Percentiles rank a stretch among this genome's conserved stretches.
These are phyloP conservation scores for Exephanes ischioxanthus DNA, from an alignment of 2,888 invertebrate genomes.

Conservation along the genomic window DNA sequence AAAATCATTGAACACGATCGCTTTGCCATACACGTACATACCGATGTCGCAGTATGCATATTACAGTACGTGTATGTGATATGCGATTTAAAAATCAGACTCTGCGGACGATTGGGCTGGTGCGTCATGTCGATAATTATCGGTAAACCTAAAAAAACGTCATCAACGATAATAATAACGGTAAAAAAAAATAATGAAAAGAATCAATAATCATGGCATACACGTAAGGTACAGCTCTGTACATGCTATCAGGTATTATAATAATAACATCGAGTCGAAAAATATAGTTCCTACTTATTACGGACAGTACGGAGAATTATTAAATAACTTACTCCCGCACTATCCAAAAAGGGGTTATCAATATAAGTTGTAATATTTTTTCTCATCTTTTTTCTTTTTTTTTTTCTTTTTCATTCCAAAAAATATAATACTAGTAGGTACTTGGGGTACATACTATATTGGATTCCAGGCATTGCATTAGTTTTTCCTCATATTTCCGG, in stretches of 20 bases:
- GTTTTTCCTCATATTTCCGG: not conserved
- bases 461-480: slow-evolving; percentile 9
- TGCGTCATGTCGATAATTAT: slow-evolving; percentile 58
- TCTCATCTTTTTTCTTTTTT: not conserved
- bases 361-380: slow-evolving; percentile 15
- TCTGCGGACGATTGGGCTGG: slow-evolving; percentile 62
- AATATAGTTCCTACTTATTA: slow-evolving; percentile 58
- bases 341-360: slow-evolving; percentile 26
- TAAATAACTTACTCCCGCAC: slow-evolving; percentile 39
- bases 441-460: not conserved
- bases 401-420: not conserved
- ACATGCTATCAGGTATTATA: slow-evolving; percentile 56
- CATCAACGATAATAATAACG: slow-evolving; percentile 2
- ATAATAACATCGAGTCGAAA: slow-evolving; percentile 66
- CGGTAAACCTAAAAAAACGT: slow-evolving; percentile 45
- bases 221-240: slow-evolving; percentile 24
- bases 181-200: slow-evolving; percentile 21
- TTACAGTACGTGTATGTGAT: slow-evolving; percentile 52
- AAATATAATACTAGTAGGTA: slow-evolving; percentile 7
- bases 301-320: slow-evolving; percentile 33
- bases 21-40: slow-evolving; percentile 49
- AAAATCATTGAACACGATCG: slow-evolving; percentile 64
- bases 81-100: slow-evolving; percentile 62
- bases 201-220: slow-evolving; percentile 22
- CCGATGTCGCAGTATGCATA: slow-evolving; percentile 30